Evolutionary conservation across 2,113 vertebrate genomes (phyloP), one percentile per base, ranked within the genome.

Genomic region (Heliornis fulica): DNA sequence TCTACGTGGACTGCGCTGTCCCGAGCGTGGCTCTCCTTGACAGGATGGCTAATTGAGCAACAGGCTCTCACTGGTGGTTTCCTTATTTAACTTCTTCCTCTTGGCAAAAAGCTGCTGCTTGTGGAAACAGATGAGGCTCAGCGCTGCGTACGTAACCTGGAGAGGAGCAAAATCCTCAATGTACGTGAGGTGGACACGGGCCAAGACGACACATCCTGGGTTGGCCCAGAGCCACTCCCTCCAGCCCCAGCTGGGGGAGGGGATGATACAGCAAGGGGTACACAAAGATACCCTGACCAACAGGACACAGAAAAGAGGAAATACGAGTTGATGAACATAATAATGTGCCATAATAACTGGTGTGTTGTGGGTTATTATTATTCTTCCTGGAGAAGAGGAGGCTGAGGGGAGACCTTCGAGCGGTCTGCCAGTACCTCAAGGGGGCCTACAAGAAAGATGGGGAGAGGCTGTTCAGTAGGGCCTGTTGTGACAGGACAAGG

Each of bases 141-240:
- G 34, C 2, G 22, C 32, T 65, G 40, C 4, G 32, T 23, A 43
- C 63, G 21, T 50, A 57, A 4, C 0, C 50, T 2, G 1, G 40
- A n/a, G 72, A 13, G 50, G 31, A 45, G 41, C 54, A 32, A 34
- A 69, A 77, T 57, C 38, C 83, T 31, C 57, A 51, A 28, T 7
- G 34, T 11, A 4, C 6, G 26, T 1, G 3, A 5, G 0, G 57
- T 16, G 60, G 54, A 53, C 7, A 20, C 0, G 1, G 54, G 53
- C 40, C 61, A 29, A 59, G 32, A 14, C 4, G 38, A 43, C 92
- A 36, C 59, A 25, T 77, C 54, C 59, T 0, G 4, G 7, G 20
- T 2, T 46, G 46, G 23, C 0, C 1, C 3, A 32, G 34, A 29
- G 34, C 36, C 40, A 15, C 29, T 51, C 26, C 13, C 43, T 38